Base-by-base conservation (phyloP, 2,113 vertebrate species). In the Miniopterus natalensis region DNA sequence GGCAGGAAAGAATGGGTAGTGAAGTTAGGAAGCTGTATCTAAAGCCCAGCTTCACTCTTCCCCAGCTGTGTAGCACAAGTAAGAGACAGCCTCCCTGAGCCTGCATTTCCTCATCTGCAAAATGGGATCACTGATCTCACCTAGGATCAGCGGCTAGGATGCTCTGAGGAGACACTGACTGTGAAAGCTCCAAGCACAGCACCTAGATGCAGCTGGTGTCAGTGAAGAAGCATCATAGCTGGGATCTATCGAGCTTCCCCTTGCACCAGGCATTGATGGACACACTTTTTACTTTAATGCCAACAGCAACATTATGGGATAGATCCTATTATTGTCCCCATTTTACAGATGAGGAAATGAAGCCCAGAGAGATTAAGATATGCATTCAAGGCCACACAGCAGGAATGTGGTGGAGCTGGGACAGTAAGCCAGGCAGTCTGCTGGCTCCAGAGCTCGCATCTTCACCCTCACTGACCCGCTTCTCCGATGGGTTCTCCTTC, bases 141-240 rank as follows among this genome's bases (percentile, higher is more conserved):
- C 4, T 0, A 53, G 85, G 20, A 15, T 49, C 12, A 53, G 20
- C 2, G 14, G 51, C 21, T 40, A 6, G 8, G 29, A 63, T 25
- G n/a, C 79, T 55, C 47, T 2, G n/a, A 53, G 57, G 42, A 51
- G 84, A 74, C 25, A 23, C 0, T 8, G 63, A 63, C 11, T 8
- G 17, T 25, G 59, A 78, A 65, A 45, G 36, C 47, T 13, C 51
- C 73, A 5, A 10, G 49, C 1, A 9, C 3, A 2, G 20, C 0
- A 8, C 71, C 45, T 14, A 36, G 18, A 14, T 0, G 9, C 2
- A 21, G 21, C 49, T 29, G 17, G 65, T 5, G 3, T 57, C 86
- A 20, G 4, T 1, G 5, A 73, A 49, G 20, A 55, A 8, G 9
- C 1, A 70, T 1, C 59, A 27, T 0, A 29, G 73, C 78, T n/a